phyloP scores from a whole-genome alignment of 2,797 vertebrate species.

The Peromyscus nudipes region DNA sequence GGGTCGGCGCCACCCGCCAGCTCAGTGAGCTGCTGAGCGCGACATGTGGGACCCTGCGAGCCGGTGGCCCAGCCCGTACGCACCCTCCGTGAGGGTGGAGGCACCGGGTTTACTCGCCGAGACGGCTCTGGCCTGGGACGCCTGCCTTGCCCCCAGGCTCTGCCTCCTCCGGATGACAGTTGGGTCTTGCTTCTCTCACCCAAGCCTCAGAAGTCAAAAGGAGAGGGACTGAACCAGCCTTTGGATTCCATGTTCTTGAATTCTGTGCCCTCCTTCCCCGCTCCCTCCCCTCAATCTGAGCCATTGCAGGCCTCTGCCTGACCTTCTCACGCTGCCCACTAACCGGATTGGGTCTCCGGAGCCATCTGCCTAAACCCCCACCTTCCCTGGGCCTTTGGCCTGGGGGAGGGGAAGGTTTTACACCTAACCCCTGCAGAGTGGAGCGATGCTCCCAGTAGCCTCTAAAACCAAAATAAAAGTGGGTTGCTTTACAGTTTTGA shows the following conservation, averaged over 20 bases:
- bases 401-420: neutral
- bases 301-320: slow-evolving; percentile 74
- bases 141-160: slow-evolving; percentile 6
- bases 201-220: slow-evolving; percentile 50
- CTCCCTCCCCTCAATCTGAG: slow-evolving; percentile 72
- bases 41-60: neutral
- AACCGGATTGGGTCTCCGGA: slow-evolving; percentile 20
- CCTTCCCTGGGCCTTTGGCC: neutral
- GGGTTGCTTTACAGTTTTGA: slow-evolving; percentile 78
- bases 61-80: neutral
- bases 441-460: slow-evolving; percentile 42
- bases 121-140: neutral
- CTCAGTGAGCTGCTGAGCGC: slow-evolving; percentile 95
- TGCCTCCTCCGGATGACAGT: slow-evolving; percentile 26
- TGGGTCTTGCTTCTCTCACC: slow-evolving; percentile 25
- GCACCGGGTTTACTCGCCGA: neutral
- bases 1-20: slow-evolving; percentile 97
- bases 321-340: neutral
- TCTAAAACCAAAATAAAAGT: slow-evolving; percentile 82
- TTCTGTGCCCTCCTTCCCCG: slow-evolving; percentile 6
- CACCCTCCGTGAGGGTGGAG: slow-evolving; percentile 78
- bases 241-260: slow-evolving; percentile 38
- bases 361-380: neutral
- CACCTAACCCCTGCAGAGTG: slow-evolving; percentile 13
- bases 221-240: slow-evolving; percentile 55